Percentiles rank a stretch among this genome's conserved stretches.
Conservation (phyloP, 1,140 invertebrate genomes). For the Aplysia californica region DNA sequence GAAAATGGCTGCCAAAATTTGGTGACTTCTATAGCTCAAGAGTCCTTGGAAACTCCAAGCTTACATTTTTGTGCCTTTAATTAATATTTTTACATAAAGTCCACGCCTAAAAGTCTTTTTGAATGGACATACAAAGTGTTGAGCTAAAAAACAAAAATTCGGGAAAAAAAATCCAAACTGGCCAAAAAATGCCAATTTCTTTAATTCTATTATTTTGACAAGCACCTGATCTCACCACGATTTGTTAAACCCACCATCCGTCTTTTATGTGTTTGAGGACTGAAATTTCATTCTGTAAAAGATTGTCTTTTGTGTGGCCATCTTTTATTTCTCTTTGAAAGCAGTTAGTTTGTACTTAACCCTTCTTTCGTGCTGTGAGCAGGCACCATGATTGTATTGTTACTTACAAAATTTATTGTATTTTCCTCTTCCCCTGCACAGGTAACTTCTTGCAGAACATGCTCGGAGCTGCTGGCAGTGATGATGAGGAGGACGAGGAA, state of each 20-base stretch:
- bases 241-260: not conserved
- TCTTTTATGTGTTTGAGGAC: not conserved
- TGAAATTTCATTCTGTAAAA: not conserved
- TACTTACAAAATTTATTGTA: not conserved
- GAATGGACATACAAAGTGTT: no score
- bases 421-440: not conserved
- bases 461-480: not conserved
- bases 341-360: not conserved
- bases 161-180: no score
- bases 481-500: conserved; percentile 6
- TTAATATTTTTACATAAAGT: no score
- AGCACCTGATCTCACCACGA: no score
- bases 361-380: not conserved
- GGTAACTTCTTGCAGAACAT: conserved; percentile 14
- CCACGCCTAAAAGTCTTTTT: no score
- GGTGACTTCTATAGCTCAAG: no score
- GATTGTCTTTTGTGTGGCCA: not conserved
- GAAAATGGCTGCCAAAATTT: no score
- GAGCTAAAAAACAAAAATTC: no score
- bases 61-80: no score
- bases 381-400: not conserved
- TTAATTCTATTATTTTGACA: no score
- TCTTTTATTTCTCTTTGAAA: not conserved
- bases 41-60: no score
- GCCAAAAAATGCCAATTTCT: no score